phyloP scores from a whole-genome alignment of 2,797 vertebrate species.

The Eulemur albifrons region DNA sequence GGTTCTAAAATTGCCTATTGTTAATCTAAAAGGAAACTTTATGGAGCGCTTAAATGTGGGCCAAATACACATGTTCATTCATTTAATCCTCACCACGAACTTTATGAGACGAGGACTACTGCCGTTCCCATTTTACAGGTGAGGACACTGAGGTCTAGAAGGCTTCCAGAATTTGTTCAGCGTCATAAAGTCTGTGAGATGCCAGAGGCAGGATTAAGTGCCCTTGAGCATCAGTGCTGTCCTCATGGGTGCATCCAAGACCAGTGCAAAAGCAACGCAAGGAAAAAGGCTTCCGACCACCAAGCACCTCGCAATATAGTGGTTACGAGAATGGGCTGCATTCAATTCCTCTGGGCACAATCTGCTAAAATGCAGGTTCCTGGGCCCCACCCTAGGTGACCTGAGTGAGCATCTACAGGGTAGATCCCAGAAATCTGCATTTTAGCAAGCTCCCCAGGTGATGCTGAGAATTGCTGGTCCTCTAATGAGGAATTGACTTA shows the following conservation, averaged over 20 bases:
- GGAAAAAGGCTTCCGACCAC: neutral
- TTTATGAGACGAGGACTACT: neutral
- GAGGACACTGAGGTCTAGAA: neutral
- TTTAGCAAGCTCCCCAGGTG: neutral
- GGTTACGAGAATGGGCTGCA: accelerated
- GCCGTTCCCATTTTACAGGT: accelerated
- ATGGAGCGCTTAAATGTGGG: neutral
- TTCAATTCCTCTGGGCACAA: neutral
- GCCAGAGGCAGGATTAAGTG: neutral
- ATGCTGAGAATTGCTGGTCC: neutral
- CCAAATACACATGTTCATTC: neutral
- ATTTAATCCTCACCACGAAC: neutral
- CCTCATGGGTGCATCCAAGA: neutral
- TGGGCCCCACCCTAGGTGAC: neutral
- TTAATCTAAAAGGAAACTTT: neutral
- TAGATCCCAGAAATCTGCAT: neutral
- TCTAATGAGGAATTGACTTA: neutral
- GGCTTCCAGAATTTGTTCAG: neutral
- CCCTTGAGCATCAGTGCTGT: neutral
- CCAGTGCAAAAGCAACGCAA: neutral
- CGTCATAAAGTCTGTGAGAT: neutral
- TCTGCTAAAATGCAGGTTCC: neutral
- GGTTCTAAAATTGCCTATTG: neutral
- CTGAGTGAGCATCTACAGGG: neutral
- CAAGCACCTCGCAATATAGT: accelerated